Evolutionary conservation across 37 sponge, comb jelly and placozoan genomes (phyloP).

Genomic region (Oopsacas minuta): DNA sequence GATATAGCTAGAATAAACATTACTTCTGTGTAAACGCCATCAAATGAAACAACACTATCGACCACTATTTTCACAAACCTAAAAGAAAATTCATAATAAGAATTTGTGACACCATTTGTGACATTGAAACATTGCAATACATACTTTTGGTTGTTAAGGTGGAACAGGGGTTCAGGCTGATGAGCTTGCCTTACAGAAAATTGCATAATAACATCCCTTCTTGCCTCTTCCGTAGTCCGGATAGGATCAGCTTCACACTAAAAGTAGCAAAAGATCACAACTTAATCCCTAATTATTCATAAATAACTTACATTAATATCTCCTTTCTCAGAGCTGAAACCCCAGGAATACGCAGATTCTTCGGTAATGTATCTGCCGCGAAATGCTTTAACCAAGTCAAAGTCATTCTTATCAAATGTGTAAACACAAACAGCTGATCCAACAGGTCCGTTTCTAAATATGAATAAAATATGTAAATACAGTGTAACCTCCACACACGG

Average conservation of each 20-base stretch:
- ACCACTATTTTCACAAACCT: slow-evolving; percentile 41
- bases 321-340: background rate
- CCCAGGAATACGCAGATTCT: background rate
- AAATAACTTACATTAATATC: background rate
- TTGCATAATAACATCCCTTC: slow-evolving; percentile 24
- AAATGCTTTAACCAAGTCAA: slow-evolving; percentile 28
- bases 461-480: too few relatives aligned
- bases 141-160: slow-evolving; percentile 12
- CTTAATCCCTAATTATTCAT: too few relatives aligned
- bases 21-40: slow-evolving; percentile 24
- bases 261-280: too few relatives aligned
- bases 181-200: background rate
- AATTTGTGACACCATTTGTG: background rate
- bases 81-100: background rate
- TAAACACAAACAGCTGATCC: slow-evolving; percentile 73
- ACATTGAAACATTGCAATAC: background rate
- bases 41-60: slow-evolving; percentile 21
- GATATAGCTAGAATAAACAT: slow-evolving; percentile 33
- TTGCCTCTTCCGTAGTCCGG: slow-evolving; percentile 22
- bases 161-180: background rate
- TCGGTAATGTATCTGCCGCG: slow-evolving; percentile 23
- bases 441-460: slow-evolving; percentile 51
- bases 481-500: too few relatives aligned
- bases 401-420: slow-evolving; percentile 24
- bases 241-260: slow-evolving; percentile 6